These are phyloP conservation scores for Microcebus tavaratra DNA, from an alignment of 2,113 vertebrate species.

Conservation along the genomic window DNA sequence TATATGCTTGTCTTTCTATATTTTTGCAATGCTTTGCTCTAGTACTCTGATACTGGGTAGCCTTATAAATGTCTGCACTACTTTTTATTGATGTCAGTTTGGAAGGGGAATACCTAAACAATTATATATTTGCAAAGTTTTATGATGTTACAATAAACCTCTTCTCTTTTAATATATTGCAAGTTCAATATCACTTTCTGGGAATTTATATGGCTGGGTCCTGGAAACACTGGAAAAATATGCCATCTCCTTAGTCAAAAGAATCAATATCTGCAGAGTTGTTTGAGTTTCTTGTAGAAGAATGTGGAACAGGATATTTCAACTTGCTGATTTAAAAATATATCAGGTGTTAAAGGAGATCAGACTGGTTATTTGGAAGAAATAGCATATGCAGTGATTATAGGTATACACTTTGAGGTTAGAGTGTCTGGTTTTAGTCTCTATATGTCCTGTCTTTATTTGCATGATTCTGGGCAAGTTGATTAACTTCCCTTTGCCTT, in stretches of 20 bases:
- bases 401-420: neutral
- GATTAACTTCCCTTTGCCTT: neutral
- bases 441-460: neutral
- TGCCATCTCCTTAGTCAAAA: neutral
- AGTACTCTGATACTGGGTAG: neutral
- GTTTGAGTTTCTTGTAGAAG: neutral
- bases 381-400: neutral
- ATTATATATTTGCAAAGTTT: neutral
- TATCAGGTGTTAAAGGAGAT: neutral
- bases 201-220: neutral
- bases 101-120: neutral
- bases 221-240: neutral
- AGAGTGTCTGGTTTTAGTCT: neutral
- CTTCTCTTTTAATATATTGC: neutral
- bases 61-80: neutral
- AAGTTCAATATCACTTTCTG: neutral
- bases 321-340: neutral
- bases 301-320: neutral
- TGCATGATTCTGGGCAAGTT: neutral
- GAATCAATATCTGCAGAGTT: neutral
- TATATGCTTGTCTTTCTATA: neutral
- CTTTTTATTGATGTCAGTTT: conserved; percentile 1
- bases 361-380: neutral
- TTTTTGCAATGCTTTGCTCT: neutral
- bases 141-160: neutral